Conservation (phyloP, 2,797 vertebrate genomes). For the Lepidocolaptes lacrymiger region DNA sequence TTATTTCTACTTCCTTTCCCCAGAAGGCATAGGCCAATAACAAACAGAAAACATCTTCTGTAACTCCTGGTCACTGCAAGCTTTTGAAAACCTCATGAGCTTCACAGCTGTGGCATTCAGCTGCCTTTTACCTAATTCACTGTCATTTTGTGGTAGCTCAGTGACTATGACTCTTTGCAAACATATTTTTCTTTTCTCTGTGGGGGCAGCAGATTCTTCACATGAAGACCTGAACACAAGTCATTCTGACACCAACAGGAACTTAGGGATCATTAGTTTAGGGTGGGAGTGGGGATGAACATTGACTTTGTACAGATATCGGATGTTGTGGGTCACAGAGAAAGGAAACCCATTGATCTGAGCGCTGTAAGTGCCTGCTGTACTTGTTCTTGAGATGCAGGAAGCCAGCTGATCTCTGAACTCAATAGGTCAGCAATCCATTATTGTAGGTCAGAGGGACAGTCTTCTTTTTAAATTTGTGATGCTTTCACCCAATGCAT, state of each 20-base stretch:
- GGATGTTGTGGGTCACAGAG: neutral
- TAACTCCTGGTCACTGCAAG: neutral
- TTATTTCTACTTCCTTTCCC: neutral
- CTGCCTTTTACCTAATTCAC: neutral
- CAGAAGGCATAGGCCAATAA: neutral
- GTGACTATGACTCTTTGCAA: neutral
- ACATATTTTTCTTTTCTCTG: neutral
- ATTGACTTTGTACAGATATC: accelerated
- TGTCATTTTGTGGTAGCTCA: neutral
- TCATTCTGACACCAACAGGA: neutral
- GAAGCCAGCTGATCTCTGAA: conserved; percentile 9
- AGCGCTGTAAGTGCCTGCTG: neutral
- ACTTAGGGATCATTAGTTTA: neutral
- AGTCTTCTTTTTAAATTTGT: neutral
- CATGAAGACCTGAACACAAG: neutral
- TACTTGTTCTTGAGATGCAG: neutral
- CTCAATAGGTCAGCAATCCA: neutral
- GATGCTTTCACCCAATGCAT: neutral
- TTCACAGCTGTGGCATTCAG: neutral
- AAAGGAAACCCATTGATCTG: conserved; percentile 9
- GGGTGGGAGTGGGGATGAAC: neutral
- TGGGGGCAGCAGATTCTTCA: neutral
- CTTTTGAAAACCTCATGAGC: neutral
- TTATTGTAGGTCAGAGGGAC: neutral
- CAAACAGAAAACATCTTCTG: neutral